Base-by-base conservation (phyloP, 1,140 invertebrate species). In the Camponotus floridanus region DNA sequence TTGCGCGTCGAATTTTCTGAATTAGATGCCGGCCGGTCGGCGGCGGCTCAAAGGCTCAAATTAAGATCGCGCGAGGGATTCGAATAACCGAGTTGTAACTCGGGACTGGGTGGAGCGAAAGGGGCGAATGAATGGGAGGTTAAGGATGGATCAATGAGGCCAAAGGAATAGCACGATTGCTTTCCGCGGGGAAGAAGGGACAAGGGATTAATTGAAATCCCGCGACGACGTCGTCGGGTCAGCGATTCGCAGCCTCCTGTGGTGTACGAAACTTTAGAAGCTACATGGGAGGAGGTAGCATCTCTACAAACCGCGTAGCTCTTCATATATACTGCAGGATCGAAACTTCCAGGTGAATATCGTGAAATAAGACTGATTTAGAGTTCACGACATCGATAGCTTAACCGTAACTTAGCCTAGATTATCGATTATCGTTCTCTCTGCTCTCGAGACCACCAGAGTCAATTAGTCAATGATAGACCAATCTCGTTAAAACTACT, bases 121-220 rank as follows among this genome's bases (percentile, higher is more conserved):
- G 67, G 62, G 88, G 71, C 61, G 85, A 91, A 78, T 88, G 87
- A 91, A 91, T 91, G 86, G 79, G 86, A 87, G 91, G 91, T 92
- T 91, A 92, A 91, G 87, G 88, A 89, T 76, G 85, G 91, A 89
- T 89, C 89, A 91, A 92, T 70, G 91, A 81, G 91, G 74, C 71
- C 89, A 89, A 84, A 86, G 89, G 68, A 79, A 86, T 87, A 88
- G 85, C 86, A 91, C 71, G 85, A 87, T 92, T 92, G 88, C 87
- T 87, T 80, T 55, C 78, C 26, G 55, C 42, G 68, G 74, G 73
- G 78, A 71, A 73, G 76, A 88, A 90, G 86, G 71, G 87, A 91
- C 91, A 91, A 90, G 91, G 89, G 89, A 92, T 92, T 92, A 92
- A 92, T 92, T 92, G 91, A 92, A 92, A 92, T 92, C 92, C 91